Conservation (phyloP, 1,140 invertebrate genomes). For the Coenobita brevimanus region DNA sequence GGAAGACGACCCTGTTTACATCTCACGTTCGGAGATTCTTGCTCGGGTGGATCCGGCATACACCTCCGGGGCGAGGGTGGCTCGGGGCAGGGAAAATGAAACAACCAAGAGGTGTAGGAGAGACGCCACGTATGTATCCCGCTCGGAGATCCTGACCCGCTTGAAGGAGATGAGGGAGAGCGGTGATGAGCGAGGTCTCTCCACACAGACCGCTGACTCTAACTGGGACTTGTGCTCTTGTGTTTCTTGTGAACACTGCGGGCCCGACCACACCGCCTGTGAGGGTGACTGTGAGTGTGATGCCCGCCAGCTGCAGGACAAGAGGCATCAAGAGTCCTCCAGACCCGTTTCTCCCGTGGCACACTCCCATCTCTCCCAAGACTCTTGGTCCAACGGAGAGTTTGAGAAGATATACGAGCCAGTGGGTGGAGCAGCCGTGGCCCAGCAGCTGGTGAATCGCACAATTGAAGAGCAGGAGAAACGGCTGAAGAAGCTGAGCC, state of each 20-base stretch:
- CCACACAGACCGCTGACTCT: slow-evolving; percentile 31
- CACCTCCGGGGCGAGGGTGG: slow-evolving; percentile 5
- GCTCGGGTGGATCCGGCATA: slow-evolving; percentile 55
- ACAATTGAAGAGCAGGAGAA: slow-evolving; percentile 49
- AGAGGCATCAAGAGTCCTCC: slow-evolving; percentile 38
- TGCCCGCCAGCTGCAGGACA: slow-evolving; percentile 15
- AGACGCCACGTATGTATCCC: slow-evolving; percentile 38
- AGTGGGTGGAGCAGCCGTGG: background rate
- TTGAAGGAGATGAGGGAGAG: slow-evolving; percentile 53
- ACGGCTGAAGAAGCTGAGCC: slow-evolving; percentile 5
- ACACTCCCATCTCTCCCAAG: slow-evolving; percentile 52
- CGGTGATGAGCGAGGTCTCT: slow-evolving; percentile 53
- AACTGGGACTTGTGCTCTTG: slow-evolving; percentile 68
- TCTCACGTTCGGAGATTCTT: slow-evolving; percentile 69
- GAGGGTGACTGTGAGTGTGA: slow-evolving; percentile 38
- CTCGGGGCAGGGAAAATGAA: slow-evolving; percentile 1
- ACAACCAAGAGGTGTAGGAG: slow-evolving; percentile 17
- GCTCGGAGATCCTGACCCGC: slow-evolving; percentile 50
- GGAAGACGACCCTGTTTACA: slow-evolving; percentile 64
- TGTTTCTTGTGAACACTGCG: slow-evolving; percentile 61
- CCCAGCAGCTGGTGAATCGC: background rate
- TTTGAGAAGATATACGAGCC: slow-evolving; percentile 69
- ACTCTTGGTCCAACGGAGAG: slow-evolving; percentile 67
- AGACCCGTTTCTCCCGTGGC: slow-evolving; percentile 11
- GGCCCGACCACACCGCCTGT: slow-evolving; percentile 20